Percentiles rank a stretch among this genome's conserved stretches.
phyloP scores from a whole-genome alignment of 2,113 vertebrate species.

The Pygoscelis adeliae region DNA sequence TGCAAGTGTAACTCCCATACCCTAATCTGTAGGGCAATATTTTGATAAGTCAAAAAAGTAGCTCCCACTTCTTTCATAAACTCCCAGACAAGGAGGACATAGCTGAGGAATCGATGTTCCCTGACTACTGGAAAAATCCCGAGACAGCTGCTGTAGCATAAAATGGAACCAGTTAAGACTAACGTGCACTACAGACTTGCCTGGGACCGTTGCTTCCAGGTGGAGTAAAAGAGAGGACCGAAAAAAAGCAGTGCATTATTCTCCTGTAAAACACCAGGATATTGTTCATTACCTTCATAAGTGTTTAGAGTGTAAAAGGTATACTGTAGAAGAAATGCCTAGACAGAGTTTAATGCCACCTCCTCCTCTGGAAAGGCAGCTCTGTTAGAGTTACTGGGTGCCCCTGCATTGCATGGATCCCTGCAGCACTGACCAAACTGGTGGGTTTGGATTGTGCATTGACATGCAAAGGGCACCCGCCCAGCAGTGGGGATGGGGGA shows the following conservation, averaged over 20 bases:
- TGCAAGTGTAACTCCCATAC: background rate
- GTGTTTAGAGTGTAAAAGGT: background rate
- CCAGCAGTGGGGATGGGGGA: background rate
- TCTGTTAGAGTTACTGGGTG: background rate
- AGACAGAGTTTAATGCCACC: fast-evolving
- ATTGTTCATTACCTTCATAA: background rate
- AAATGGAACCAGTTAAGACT: background rate
- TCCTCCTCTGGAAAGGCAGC: background rate
- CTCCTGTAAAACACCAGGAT: background rate
- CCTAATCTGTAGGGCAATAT: background rate
- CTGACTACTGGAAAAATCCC: background rate
- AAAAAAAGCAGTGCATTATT: background rate
- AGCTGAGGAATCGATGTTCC: background rate
- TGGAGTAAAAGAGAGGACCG: background rate
- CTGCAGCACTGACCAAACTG: background rate
- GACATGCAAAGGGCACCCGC: fast-evolving
- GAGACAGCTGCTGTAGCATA: background rate
- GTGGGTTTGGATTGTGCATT: background rate
- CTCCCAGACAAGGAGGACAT: background rate
- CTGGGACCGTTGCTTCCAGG: background rate
- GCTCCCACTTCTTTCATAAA: background rate
- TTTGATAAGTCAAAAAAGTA: background rate
- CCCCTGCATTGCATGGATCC: background rate
- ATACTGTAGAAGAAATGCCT: background rate
- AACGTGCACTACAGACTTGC: background rate